Base-by-base conservation (phyloP, 2,888 invertebrate species). In the Caenorhabditis japonica region DNA sequence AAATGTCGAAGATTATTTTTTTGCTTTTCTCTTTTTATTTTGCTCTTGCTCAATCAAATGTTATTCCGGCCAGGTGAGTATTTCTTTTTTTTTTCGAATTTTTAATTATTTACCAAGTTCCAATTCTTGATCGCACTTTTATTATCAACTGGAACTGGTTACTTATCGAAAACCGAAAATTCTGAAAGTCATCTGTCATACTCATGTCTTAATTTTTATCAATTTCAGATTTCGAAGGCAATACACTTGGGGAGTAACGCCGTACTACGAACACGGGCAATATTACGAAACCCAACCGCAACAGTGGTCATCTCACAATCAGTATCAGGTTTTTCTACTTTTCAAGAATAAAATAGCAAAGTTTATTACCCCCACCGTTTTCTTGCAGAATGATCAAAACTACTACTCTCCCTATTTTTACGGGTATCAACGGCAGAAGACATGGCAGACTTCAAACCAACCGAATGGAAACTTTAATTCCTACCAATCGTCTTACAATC, bases 141-240 rank as follows among this genome's bases (percentile, higher is more conserved):
- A 23, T 51, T 33, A 27, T 25, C 12, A 49, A n/a, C n/a, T 47
- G 44, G 25, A 52, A 53, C 39, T 33, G 43, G 56, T 66, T 47
- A 36, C 49, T 56, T 56, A 64, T 64, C 64, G 49, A 47, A 55
- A 62, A 55, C 55, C 47, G 44, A 66, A 49, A 43, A 51, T 64
- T 56, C 33, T 15, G 10, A 23, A 23, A 30, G 25, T 12, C 27
- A 25, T 27, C 33, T 19, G 4, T 19, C 4, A n/a, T 52, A 53
- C 36, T 27, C 33, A 3, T 34, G 2, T 36, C 30, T n/a, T 23
- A 21, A 21, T 25, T 53, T 53, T 38, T n/a, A 21, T 59, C 17
- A 17, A 4, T 72, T 72, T 59, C 72, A 72, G 72, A 55, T 56
- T 72, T 44, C 64, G 64, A n/a, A 33, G 72, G 30, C 72, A 72